A percentile compares a stretch with the other conserved stretches of the same genome.
Conservation (phyloP, 37 sponge, comb jelly and placozoan species). For the Agelas oroides region DNA sequence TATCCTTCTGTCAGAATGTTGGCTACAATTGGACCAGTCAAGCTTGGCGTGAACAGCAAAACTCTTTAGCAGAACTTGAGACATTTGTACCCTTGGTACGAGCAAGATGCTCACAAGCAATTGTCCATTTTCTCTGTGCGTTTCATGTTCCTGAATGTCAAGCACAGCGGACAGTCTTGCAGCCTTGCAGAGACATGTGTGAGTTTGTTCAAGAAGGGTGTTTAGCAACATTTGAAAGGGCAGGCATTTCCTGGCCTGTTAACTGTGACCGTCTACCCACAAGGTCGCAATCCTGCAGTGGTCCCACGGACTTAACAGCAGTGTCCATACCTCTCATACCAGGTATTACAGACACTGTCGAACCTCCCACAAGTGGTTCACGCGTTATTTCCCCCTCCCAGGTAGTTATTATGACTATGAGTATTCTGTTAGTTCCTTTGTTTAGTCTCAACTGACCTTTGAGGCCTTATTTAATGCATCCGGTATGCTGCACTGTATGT, state of each 20-base stretch:
- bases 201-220: constrained; percentile 7
- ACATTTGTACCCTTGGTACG: no score
- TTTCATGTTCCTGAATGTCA: constrained; percentile 25
- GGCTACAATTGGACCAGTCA: constrained; percentile 4
- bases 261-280: constrained; percentile 20
- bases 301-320: background rate
- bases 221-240: background rate
- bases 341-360: background rate
- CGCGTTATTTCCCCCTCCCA: background rate
- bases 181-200: constrained; percentile 36
- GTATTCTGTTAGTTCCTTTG: no score
- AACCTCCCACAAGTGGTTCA: background rate
- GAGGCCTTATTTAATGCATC: no score
- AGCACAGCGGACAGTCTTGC: background rate
- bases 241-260: constrained; percentile 7
- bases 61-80: no score
- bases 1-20: background rate
- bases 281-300: background rate
- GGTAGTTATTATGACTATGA: background rate
- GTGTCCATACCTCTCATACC: background rate
- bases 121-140: constrained; percentile 26
- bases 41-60: constrained; percentile 1
- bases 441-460: no score
- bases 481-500: no score
- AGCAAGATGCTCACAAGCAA: constrained; percentile 13